Evolutionary conservation across 2,888 invertebrate genomes (phyloP).

Genomic region (Mechanitis messenoides): DNA sequence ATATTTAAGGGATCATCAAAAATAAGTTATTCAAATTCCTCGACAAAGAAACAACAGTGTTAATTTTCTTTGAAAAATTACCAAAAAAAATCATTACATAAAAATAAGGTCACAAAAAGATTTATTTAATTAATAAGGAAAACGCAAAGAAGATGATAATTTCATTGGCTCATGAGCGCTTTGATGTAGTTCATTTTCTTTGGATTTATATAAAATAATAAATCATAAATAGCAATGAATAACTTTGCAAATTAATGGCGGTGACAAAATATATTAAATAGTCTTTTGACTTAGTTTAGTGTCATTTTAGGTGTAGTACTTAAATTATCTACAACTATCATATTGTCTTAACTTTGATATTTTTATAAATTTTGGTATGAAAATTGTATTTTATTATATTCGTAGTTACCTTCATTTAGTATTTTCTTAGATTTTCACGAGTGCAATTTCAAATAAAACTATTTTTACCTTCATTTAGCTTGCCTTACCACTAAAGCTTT

Average conservation of each 20-base stretch:
- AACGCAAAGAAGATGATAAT: conserved; percentile 4
- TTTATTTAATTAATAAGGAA: conserved; percentile 4
- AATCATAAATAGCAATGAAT: background rate
- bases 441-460: too few relatives aligned
- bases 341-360: too few relatives aligned
- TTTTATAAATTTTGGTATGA: too few relatives aligned
- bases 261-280: too few relatives aligned
- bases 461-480: background rate
- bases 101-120: background rate
- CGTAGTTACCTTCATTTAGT: too few relatives aligned
- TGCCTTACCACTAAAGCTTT: background rate
- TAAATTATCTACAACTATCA: too few relatives aligned
- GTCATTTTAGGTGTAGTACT: too few relatives aligned
- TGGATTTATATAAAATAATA: background rate
- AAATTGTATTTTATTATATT: too few relatives aligned
- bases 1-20: too few relatives aligned
- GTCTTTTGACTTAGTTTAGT: too few relatives aligned
- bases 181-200: conserved; percentile 1
- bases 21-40: too few relatives aligned
- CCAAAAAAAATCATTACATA: background rate
- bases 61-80: conserved; percentile 1
- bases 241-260: background rate
- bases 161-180: conserved; percentile 4
- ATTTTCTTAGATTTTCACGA: too few relatives aligned
- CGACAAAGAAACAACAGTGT: background rate